Evolutionary conservation across 2,888 invertebrate genomes (phyloP).

Genomic region (Amphipoea oculea): DNA sequence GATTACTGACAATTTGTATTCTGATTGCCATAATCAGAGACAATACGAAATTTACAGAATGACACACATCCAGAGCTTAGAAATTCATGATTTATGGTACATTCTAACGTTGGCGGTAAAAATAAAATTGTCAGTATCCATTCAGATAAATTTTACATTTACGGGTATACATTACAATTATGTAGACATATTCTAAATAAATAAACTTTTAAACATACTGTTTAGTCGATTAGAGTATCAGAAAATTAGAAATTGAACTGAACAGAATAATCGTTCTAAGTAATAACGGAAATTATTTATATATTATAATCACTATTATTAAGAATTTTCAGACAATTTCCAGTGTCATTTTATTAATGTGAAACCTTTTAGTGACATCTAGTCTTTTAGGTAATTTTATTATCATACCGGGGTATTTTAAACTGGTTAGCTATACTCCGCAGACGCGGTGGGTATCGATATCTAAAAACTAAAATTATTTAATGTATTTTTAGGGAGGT

Average conservation of each 20-base stretch:
- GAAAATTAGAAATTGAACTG: constrained; percentile 43
- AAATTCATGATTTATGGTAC: not conserved
- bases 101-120: not conserved
- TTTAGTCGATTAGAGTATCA: constrained; percentile 37
- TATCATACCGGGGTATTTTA: not conserved
- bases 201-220: constrained; percentile 41
- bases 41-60: not conserved
- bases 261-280: constrained; percentile 39
- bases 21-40: constrained; percentile 5
- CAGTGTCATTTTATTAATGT: constrained; percentile 33
- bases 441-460: not conserved
- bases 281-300: constrained; percentile 27
- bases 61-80: not conserved
- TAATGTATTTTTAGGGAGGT: no score
- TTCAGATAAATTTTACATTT: constrained; percentile 46
- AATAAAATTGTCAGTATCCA: constrained; percentile 42
- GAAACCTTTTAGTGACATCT: constrained; percentile 58
- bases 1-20: constrained; percentile 37
- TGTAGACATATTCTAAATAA: constrained; percentile 66
- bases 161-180: constrained; percentile 58
- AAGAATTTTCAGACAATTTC: constrained; percentile 22
- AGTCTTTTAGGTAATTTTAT: constrained; percentile 57
- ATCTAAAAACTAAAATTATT: no score
- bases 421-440: not conserved
- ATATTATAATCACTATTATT: constrained; percentile 20